These are phyloP conservation scores for Drosophila pseudotalamancana DNA, from an alignment of 2,888 invertebrate species.

Conservation along the genomic window DNA sequence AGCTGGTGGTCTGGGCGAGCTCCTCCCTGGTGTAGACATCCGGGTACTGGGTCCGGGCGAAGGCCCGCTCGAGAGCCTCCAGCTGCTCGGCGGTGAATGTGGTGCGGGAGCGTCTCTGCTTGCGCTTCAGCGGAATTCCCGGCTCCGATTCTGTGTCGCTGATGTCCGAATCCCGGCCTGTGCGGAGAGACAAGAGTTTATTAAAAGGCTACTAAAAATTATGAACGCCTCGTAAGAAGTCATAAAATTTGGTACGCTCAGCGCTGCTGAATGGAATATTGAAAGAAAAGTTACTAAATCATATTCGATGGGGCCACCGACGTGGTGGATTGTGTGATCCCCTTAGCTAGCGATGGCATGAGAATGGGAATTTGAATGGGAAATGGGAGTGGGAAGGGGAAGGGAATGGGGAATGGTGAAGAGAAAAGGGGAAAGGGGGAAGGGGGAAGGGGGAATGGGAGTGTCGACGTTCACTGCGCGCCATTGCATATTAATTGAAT, in stretches of 20 bases:
- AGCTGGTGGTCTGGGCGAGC: slow-evolving; percentile 92
- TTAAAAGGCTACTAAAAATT: slow-evolving; percentile 74
- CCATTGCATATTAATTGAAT: slow-evolving; percentile 80
- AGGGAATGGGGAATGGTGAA: background rate
- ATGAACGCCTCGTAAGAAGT: slow-evolving; percentile 75
- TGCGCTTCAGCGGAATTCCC: slow-evolving; percentile 94
- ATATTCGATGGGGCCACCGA: slow-evolving; percentile 62
- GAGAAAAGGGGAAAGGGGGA: slow-evolving; percentile 23
- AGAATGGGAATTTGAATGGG: slow-evolving; percentile 28
- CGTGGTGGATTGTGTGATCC: slow-evolving; percentile 51
- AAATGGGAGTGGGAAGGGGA: slow-evolving; percentile 1
- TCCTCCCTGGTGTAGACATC: slow-evolving; percentile 98
- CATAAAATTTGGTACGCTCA: slow-evolving; percentile 69
- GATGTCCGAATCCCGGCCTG: slow-evolving; percentile 87
- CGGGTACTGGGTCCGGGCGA: slow-evolving; percentile 96
- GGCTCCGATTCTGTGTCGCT: slow-evolving; percentile 95
- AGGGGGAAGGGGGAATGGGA: slow-evolving; percentile 18
- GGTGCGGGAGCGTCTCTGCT: slow-evolving; percentile 95
- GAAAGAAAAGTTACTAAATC: slow-evolving; percentile 46
- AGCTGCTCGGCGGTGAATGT: slow-evolving; percentile 97
- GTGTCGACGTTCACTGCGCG: slow-evolving; percentile 68
- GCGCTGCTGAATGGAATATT: slow-evolving; percentile 17
- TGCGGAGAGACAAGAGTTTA: slow-evolving; percentile 37
- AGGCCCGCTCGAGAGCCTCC: slow-evolving; percentile 94
- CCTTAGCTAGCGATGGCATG: slow-evolving; percentile 14